Base-by-base conservation (phyloP, 2,113 vertebrate species). In the Onychorhynchus coronatus region DNA sequence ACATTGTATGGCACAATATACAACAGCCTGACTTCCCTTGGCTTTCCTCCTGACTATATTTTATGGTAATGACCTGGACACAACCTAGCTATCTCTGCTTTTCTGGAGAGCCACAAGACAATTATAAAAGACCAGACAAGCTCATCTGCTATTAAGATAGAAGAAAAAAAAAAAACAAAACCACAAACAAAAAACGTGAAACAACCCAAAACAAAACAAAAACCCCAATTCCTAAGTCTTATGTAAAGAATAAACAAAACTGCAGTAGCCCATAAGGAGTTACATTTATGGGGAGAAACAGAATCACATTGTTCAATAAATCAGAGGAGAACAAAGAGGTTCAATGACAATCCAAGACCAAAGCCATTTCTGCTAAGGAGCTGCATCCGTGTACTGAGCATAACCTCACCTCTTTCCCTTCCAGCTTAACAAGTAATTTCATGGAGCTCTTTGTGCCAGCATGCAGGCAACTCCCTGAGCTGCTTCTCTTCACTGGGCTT, bases 251-350 rank as follows among this genome's bases (percentile, higher is more conserved):
- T 41, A 88, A 92, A 77, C 49, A 94, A 47, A 47, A 63, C 49
- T 72, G 53, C 47, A 47, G 46, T 67, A 75, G 46, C 28, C 41
- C 78, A 82, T 85, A 68, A 85, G 75, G 56, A 93, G 56, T 68
- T 73, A 63, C 59, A 79, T 85, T 91, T 83, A 85, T 37, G 44
- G 58, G 66, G 33, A 90, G 50, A 68, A 78, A 86, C 74, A 74
- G 28, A 87, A 74, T 72, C 76, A 78, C 89, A 89, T 93, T 86
- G 67, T 88, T 88, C 78, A 82, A 35, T 59, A 93, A 89, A 59
- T 50, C 68, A 56, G 65, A 89, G 88, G 75, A 94, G 75, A 96
- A 96, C 96, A 96, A 97, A 94, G 93, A 78, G 53, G 18, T 87
- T 92, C 78, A 89, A 84, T 82, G 87, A 72, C 35, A 72, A 35